Percentiles rank a stretch among this genome's conserved stretches.
These are phyloP conservation scores for Zapus hudsonius DNA, from an alignment of 2,113 vertebrate genomes.

Conservation along the genomic window DNA sequence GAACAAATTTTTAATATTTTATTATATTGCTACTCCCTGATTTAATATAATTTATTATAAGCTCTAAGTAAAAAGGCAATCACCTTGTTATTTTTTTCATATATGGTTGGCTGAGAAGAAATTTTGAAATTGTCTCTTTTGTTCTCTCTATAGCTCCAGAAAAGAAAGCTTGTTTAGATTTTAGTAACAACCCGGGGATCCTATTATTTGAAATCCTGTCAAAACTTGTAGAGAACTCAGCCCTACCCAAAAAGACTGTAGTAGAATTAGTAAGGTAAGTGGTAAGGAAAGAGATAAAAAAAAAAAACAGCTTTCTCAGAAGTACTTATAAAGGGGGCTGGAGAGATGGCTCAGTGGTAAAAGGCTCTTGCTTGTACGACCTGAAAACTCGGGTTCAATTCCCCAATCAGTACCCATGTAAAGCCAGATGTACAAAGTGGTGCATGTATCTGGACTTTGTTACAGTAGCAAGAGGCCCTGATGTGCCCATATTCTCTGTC, in stretches of 20 bases:
- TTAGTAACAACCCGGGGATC: slow-evolving; percentile 58
- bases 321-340: not conserved
- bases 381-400: too few relatives aligned
- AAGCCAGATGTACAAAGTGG: too few relatives aligned
- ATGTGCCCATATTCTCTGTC: too few relatives aligned
- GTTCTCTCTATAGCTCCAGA: slow-evolving; percentile 60
- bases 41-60: slow-evolving; percentile 21
- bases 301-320: not conserved
- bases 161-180: slow-evolving; percentile 50
- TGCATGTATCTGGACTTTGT: too few relatives aligned
- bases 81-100: slow-evolving; percentile 7
- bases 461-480: too few relatives aligned
- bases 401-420: too few relatives aligned
- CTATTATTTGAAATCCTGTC: slow-evolving; percentile 79
- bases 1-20: slow-evolving; percentile 56
- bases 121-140: slow-evolving; percentile 45
- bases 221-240: slow-evolving; percentile 79
- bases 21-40: slow-evolving; percentile 1
- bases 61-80: slow-evolving; percentile 29
- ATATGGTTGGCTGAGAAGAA: slow-evolving; percentile 35
- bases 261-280: slow-evolving; percentile 79
- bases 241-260: slow-evolving; percentile 56
- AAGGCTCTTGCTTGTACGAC: too few relatives aligned
- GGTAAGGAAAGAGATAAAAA: not conserved
- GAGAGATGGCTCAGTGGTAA: too few relatives aligned